Conservation (phyloP, 2,888 invertebrate species). For the Prosopocoilus inquinatus region DNA sequence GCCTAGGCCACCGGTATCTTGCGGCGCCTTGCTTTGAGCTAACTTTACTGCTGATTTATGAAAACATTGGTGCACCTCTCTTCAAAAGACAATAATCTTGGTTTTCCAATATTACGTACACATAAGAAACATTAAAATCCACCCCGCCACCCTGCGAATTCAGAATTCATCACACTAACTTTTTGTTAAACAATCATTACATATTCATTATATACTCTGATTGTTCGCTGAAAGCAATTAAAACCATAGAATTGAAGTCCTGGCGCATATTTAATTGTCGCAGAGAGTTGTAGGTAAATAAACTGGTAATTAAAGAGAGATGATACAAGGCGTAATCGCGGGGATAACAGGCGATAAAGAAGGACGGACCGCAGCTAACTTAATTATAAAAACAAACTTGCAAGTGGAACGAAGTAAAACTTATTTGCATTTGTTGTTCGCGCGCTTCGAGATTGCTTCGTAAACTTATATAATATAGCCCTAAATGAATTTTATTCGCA, state of each 20-base stretch:
- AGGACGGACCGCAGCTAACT: slow-evolving; percentile 32
- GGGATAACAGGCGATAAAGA: slow-evolving; percentile 22
- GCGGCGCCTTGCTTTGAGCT: slow-evolving; percentile 38
- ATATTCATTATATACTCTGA: too few species aligned
- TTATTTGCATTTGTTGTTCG: slow-evolving; percentile 38
- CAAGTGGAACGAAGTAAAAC: slow-evolving; percentile 34
- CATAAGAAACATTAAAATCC: background rate
- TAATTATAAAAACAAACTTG: slow-evolving; percentile 38
- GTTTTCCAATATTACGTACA: slow-evolving; percentile 5
- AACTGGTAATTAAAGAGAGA: too few species aligned
- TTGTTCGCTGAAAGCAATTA: too few species aligned
- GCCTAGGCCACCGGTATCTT: slow-evolving; percentile 39
- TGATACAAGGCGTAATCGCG: slow-evolving; percentile 2
- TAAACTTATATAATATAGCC: slow-evolving; percentile 27
- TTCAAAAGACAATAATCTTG: slow-evolving; percentile 17
- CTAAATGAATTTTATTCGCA: slow-evolving; percentile 30
- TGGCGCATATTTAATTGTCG: too few species aligned
- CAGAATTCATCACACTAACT: too few species aligned
- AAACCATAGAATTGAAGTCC: too few species aligned
- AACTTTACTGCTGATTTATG: slow-evolving; percentile 44
- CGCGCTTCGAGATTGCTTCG: slow-evolving; percentile 32
- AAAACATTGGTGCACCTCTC: slow-evolving; percentile 31
- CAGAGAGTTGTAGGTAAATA: too few species aligned
- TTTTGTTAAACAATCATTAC: too few species aligned
- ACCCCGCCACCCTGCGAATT: too few species aligned